phyloP scores from a whole-genome alignment of 1,140 invertebrate genomes.

The Aphidius ervi region DNA sequence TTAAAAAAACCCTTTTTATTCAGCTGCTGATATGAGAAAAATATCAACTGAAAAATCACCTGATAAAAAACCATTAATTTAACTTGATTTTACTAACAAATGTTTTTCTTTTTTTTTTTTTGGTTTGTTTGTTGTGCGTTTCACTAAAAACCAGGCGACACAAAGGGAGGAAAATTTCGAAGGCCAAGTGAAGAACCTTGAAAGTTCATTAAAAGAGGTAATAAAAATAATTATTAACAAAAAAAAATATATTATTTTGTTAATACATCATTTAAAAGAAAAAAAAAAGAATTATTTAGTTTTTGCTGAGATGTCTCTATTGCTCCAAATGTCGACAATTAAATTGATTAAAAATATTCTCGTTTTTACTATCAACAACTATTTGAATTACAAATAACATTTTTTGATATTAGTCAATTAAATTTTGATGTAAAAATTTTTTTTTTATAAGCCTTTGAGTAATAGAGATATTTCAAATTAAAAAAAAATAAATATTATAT shows the following conservation, averaged over 20 bases:
- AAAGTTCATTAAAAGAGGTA: constrained; percentile 93
- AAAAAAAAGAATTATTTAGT: too few relatives aligned
- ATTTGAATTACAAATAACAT: too few relatives aligned
- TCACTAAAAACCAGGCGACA: constrained; percentile 70
- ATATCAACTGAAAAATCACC: not conserved
- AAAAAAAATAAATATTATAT: too few relatives aligned
- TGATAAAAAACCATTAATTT: not conserved
- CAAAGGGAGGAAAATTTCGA: constrained; percentile 96
- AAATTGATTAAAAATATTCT: too few relatives aligned
- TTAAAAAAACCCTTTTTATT: constrained; percentile 8
- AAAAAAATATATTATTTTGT: constrained; percentile 8
- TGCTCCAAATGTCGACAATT: too few relatives aligned
- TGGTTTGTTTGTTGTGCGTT: constrained; percentile 35
- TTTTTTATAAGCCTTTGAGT: too few relatives aligned
- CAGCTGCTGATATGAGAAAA: constrained; percentile 1
- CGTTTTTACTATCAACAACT: too few relatives aligned
- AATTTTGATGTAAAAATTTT: too few relatives aligned
- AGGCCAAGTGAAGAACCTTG: constrained; percentile 87
- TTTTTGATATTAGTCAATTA: too few relatives aligned
- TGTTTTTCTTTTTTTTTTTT: constrained; percentile 38
- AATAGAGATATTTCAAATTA: too few relatives aligned
- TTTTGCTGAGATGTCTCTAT: too few relatives aligned
- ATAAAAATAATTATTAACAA: constrained; percentile 25
- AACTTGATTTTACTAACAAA: constrained; percentile 27
- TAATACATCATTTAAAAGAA: constrained; percentile 1